Conservation (phyloP, 2,888 invertebrate species). For the Acanthoscelides obtectus region DNA sequence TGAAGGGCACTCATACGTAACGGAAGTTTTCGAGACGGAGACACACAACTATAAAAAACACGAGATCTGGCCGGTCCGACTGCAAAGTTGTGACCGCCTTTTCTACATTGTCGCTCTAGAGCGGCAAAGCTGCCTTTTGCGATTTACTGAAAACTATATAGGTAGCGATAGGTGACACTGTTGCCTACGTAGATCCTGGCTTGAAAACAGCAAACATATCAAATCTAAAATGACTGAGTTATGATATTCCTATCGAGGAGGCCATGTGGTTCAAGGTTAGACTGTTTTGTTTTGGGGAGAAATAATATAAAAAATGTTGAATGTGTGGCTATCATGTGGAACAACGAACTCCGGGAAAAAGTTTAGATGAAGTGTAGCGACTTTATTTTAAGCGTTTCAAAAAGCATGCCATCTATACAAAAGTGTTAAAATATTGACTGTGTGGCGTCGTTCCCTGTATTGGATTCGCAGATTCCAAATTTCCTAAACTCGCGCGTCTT, state of each 20-base stretch:
- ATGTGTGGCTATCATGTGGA: background rate
- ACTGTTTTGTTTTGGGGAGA: slow-evolving; percentile 5
- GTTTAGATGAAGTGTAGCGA: background rate
- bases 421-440: background rate
- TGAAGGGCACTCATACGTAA: no score
- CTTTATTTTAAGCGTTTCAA: background rate
- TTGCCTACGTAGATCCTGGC: no score
- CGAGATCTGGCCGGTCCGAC: no score
- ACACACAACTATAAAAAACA: no score
- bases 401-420: background rate
- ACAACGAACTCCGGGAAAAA: background rate
- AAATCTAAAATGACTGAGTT: background rate
- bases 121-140: no score
- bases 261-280: slow-evolving; percentile 6
- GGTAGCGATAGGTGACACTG: no score
- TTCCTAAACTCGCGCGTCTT: slow-evolving; percentile 11
- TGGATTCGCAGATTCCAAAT: background rate
- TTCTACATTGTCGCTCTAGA: no score
- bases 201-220: no score
- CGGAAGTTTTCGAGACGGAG: no score
- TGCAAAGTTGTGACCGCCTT: no score
- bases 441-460: background rate
- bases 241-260: background rate
- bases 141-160: no score
- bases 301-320: background rate